These are phyloP conservation scores for Strigamia transsilvanica DNA, from an alignment of 2,888 invertebrate genomes.

Conservation along the genomic window DNA sequence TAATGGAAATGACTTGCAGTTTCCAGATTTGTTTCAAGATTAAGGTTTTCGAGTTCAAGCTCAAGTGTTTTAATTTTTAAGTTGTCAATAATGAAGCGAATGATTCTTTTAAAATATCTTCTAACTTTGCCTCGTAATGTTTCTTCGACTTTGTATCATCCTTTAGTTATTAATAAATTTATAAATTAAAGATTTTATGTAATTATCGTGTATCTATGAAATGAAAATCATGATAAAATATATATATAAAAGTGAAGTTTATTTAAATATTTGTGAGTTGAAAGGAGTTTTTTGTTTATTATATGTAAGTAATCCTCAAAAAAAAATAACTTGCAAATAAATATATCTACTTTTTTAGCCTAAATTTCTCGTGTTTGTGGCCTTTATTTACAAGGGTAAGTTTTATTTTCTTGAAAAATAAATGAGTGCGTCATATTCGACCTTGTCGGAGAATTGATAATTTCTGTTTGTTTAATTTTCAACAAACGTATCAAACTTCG, in stretches of 20 bases:
- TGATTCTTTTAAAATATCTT: not conserved
- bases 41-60: not conserved
- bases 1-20: constrained; percentile 4
- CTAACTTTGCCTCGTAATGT: not conserved
- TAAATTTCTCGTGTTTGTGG: no score
- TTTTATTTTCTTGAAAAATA: not conserved
- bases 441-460: not conserved
- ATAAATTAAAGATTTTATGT: not conserved
- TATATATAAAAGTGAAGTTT: no score
- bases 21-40: constrained; percentile 8
- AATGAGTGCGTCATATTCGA: not conserved
- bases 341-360: no score
- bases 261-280: no score
- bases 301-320: no score
- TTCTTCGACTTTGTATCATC: constrained; percentile 6
- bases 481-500: not conserved
- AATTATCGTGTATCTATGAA: not conserved
- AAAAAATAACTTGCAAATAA: no score
- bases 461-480: not conserved
- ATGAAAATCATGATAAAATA: no score
- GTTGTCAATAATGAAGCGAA: not conserved
- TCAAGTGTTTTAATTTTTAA: not conserved
- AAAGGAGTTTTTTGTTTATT: no score
- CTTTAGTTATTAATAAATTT: not conserved
- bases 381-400: not conserved